Percentiles rank a stretch among this genome's conserved stretches.
phyloP scores from a whole-genome alignment of 1,140 invertebrate species.

The Euwallacea similis region DNA sequence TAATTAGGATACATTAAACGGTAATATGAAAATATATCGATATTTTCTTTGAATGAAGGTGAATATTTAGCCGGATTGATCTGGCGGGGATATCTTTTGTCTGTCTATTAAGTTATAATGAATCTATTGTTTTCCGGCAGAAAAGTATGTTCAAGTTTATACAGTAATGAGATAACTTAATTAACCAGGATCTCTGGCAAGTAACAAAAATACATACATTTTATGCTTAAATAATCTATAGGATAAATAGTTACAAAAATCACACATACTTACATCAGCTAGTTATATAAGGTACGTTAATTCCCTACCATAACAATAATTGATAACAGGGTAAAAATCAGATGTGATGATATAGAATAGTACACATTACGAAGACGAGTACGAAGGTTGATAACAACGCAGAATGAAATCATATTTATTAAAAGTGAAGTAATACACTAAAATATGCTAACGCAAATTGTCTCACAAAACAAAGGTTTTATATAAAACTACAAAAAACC shows the following conservation, averaged over 20 bases:
- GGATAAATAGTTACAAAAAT: constrained; percentile 53
- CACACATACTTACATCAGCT: constrained; percentile 52
- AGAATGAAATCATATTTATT: constrained; percentile 39
- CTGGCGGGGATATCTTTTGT: constrained; percentile 20
- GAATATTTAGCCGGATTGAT: constrained; percentile 27
- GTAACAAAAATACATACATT: constrained; percentile 54
- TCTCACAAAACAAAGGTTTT: constrained; percentile 1
- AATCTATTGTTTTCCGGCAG: constrained; percentile 8
- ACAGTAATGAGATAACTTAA: constrained; percentile 50
- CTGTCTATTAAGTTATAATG: constrained; percentile 4
- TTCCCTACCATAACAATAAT: constrained; percentile 44
- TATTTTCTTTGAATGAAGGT: constrained; percentile 48
- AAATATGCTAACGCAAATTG: constrained; percentile 16
- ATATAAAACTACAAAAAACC: constrained; percentile 15
- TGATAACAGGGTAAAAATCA: constrained; percentile 42
- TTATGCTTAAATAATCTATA: constrained; percentile 53
- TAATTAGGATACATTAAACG: constrained; percentile 54
- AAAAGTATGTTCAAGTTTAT: constrained; percentile 43
- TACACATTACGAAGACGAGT: constrained; percentile 34
- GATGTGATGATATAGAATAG: constrained; percentile 45
- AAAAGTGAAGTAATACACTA: constrained; percentile 42
- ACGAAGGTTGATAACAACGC: constrained; percentile 30
- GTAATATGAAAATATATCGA: constrained; percentile 55
- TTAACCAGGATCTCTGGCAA: constrained; percentile 35
- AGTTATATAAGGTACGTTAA: constrained; percentile 53